Evolutionary conservation across 2,113 vertebrate species (phyloP).

Genomic region (Empidonax alnorum): DNA sequence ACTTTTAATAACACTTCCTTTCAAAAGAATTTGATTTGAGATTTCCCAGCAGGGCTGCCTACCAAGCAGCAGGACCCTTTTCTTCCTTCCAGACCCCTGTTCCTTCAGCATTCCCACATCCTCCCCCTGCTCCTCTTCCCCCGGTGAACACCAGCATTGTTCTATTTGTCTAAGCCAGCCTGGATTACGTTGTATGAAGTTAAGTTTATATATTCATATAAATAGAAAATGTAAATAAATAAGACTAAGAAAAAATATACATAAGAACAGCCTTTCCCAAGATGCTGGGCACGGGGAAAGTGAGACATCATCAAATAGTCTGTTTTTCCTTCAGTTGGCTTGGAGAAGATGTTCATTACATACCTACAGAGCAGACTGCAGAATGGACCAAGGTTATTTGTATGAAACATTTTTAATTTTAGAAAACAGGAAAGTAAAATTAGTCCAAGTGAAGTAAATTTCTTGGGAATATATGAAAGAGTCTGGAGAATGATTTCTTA

Average conservation of each 20-base stretch:
- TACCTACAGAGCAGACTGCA: background rate
- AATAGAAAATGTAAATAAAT: background rate
- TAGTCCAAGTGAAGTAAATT: background rate
- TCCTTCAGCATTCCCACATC: background rate
- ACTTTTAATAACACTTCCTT: slow-evolving; percentile 80
- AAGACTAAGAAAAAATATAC: background rate
- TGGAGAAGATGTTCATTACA: background rate
- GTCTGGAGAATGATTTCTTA: background rate
- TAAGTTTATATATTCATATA: background rate
- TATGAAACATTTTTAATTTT: background rate
- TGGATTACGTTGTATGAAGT: background rate
- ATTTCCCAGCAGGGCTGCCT: slow-evolving; percentile 77
- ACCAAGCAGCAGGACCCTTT: slow-evolving; percentile 64
- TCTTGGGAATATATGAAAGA: background rate
- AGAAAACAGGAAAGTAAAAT: background rate
- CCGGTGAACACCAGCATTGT: slow-evolving; percentile 27
- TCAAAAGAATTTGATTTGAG: slow-evolving; percentile 77
- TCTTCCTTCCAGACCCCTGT: background rate
- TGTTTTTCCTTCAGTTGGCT: background rate
- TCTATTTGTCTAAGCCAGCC: background rate
- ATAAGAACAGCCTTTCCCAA: background rate
- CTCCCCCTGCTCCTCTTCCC: background rate
- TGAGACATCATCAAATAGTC: background rate
- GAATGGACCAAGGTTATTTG: background rate
- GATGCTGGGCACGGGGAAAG: background rate